These are phyloP conservation scores for Eutolmus rufibarbis DNA, from an alignment of 2,888 invertebrate genomes.

Conservation along the genomic window DNA sequence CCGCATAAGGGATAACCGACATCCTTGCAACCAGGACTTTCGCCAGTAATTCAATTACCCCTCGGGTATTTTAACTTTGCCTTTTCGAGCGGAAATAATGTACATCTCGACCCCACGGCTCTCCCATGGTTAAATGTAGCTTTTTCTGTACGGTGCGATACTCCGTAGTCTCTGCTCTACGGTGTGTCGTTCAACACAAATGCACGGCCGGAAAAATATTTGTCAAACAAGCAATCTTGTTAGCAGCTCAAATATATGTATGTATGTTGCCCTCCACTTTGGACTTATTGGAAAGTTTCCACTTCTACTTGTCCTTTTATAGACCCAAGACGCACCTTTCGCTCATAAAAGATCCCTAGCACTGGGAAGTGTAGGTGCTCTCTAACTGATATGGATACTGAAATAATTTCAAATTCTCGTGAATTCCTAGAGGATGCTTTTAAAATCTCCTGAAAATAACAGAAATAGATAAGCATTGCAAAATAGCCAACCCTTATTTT, in stretches of 20 bases:
- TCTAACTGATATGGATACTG: neutral
- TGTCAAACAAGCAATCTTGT: slow-evolving; percentile 33
- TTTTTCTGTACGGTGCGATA: neutral
- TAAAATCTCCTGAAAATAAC: neutral
- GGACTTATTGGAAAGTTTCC: slow-evolving; percentile 4
- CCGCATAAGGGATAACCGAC: slow-evolving; percentile 20
- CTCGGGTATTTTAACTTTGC: slow-evolving; percentile 32
- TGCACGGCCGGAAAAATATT: slow-evolving; percentile 1
- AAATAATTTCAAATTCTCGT: neutral
- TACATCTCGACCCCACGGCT: neutral
- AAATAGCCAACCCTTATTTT: neutral
- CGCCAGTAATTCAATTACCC: slow-evolving; percentile 32
- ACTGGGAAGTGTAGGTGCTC: neutral
- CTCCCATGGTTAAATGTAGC: neutral
- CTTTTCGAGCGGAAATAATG: slow-evolving; percentile 34
- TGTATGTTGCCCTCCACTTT: neutral
- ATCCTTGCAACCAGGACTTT: slow-evolving; percentile 20
- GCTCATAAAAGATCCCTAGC: neutral
- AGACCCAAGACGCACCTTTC: neutral
- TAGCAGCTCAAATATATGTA: slow-evolving; percentile 1
- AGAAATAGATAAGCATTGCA: neutral
- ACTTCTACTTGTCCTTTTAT: neutral
- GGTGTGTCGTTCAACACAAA: neutral
- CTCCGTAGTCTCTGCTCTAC: neutral
- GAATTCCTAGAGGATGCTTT: neutral